Conservation (phyloP, 2,113 vertebrate species). For the Hippocampus mohnikei region DNA sequence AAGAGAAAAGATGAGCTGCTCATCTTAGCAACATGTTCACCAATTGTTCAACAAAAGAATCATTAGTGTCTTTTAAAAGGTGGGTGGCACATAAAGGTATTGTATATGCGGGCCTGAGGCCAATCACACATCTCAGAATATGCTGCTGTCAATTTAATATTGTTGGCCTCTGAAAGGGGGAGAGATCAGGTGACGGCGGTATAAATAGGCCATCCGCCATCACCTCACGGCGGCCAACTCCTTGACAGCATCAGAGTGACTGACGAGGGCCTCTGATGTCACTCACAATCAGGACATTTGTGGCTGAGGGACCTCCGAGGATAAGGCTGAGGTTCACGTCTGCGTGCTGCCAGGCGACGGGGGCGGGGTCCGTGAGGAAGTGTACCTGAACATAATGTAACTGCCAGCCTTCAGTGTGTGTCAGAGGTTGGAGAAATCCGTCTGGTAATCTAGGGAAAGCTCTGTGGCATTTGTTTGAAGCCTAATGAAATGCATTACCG, state of each 20-base stretch:
- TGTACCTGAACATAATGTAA: slow-evolving; percentile 7
- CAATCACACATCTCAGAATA: slow-evolving; percentile 59
- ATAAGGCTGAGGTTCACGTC: slow-evolving; percentile 43
- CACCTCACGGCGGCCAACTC: slow-evolving; percentile 40
- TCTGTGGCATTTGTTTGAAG: neutral
- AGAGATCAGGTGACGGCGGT: slow-evolving; percentile 62
- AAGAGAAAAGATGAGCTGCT: neutral
- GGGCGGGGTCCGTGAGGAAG: neutral
- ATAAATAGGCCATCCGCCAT: slow-evolving; percentile 62
- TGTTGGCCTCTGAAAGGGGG: slow-evolving; percentile 34
- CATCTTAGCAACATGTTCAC: neutral
- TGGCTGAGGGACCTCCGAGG: slow-evolving; percentile 45
- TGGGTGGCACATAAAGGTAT: neutral
- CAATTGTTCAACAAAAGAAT: neutral
- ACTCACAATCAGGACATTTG: slow-evolving; percentile 54
- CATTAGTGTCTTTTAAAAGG: slow-evolving; percentile 31
- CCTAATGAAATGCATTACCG: neutral
- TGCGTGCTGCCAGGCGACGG: slow-evolving; percentile 38
- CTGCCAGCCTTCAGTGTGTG: neutral
- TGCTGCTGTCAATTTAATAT: slow-evolving; percentile 69
- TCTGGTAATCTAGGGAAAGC: neutral
- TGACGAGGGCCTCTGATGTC: slow-evolving; percentile 67
- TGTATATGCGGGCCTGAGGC: slow-evolving; percentile 24
- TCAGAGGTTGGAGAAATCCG: neutral
- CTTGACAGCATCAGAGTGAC: slow-evolving; percentile 66